Evolutionary conservation across 2,797 vertebrate species (phyloP).

Genomic region (Fringilla coelebs): DNA sequence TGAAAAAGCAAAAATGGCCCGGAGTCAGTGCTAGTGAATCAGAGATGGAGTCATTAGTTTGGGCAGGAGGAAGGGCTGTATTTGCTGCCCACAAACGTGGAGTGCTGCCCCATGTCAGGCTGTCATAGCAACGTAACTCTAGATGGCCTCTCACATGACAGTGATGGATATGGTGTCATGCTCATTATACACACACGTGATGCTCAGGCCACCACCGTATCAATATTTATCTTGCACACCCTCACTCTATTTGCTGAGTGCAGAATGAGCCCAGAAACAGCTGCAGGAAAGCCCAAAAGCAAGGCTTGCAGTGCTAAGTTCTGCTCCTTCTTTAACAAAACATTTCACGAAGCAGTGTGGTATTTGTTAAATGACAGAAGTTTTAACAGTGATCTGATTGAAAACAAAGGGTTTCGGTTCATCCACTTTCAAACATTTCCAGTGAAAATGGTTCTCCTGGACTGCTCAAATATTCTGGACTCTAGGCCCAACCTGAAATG

Average conservation of each 20-base stretch:
- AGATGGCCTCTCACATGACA: conserved; percentile 56
- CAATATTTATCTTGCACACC: conserved; percentile 12
- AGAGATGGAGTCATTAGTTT: background rate
- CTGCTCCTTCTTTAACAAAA: background rate
- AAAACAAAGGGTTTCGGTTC: background rate
- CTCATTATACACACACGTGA: background rate
- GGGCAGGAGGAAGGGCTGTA: background rate
- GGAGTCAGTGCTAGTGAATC: conserved; percentile 10
- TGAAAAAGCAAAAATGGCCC: conserved; percentile 38
- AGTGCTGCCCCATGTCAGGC: background rate
- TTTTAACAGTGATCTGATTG: background rate
- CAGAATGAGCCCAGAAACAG: background rate
- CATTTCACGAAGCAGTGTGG: background rate
- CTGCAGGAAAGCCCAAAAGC: background rate
- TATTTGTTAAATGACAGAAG: background rate
- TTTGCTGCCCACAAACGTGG: background rate
- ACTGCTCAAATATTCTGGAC: background rate
- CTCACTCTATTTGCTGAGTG: background rate
- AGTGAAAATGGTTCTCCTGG: background rate
- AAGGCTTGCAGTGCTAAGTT: background rate
- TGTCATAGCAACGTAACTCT: conserved; percentile 31
- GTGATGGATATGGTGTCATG: background rate
- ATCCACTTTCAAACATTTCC: background rate
- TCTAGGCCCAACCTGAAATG: background rate
- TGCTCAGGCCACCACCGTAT: background rate